These are phyloP conservation scores for Cololabis saira DNA, from an alignment of 2,113 vertebrate species.

Conservation along the genomic window DNA sequence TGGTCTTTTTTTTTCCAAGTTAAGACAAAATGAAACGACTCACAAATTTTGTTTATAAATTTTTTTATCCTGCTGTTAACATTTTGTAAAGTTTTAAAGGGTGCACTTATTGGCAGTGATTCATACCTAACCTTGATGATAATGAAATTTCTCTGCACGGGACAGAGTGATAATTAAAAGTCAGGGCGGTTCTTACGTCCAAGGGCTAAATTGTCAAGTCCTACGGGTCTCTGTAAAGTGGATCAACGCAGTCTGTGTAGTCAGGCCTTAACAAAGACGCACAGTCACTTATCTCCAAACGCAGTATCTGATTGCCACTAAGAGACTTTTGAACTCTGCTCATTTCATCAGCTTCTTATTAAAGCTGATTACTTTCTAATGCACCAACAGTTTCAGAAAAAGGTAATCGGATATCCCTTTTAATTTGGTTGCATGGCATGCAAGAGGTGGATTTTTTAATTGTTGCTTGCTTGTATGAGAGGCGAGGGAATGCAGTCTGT, in stretches of 20 bases:
- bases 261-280: conserved; percentile 35
- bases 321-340: conserved; percentile 37
- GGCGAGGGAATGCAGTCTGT: conserved; percentile 45
- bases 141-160: too few relatives aligned
- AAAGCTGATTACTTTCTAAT: conserved; percentile 49
- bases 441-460: conserved; percentile 38
- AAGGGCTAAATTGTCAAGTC: conserved; percentile 17
- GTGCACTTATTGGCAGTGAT: too few relatives aligned
- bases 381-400: conserved; percentile 35
- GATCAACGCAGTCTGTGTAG: conserved; percentile 25
- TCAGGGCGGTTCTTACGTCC: too few relatives aligned
- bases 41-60: too few relatives aligned
- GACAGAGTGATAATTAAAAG: too few relatives aligned
- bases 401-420: conserved; percentile 53
- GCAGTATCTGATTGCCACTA: conserved; percentile 34
- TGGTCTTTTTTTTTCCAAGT: too few relatives aligned
- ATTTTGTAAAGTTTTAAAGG: too few relatives aligned
- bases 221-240: conserved; percentile 29
- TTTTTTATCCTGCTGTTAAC: too few relatives aligned
- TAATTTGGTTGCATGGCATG: conserved; percentile 30
- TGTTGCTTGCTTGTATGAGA: conserved; percentile 1
- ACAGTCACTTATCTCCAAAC: conserved; percentile 26
- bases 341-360: conserved; percentile 77
- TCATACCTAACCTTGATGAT: too few relatives aligned
- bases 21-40: too few relatives aligned